A percentile compares a stretch with the other conserved stretches of the same genome.
Conservation (phyloP, 2,888 invertebrate species). For the Thalpophila matura region DNA sequence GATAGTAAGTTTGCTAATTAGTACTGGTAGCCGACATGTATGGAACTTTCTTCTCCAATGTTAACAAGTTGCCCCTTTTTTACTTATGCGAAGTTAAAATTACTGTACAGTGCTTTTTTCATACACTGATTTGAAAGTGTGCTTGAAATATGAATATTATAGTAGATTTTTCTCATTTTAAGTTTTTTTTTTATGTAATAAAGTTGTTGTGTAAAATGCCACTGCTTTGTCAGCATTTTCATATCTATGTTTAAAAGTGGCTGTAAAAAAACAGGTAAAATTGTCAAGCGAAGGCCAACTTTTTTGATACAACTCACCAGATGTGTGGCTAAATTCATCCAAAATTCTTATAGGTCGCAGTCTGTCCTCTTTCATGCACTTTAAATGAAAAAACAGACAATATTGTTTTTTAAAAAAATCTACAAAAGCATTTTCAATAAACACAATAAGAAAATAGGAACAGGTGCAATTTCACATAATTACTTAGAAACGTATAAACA, state of each 20-base stretch:
- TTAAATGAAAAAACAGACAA: neutral
- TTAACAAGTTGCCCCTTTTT: slow-evolving; percentile 59
- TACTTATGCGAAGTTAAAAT: slow-evolving; percentile 51
- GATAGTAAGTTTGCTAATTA: slow-evolving; percentile 76
- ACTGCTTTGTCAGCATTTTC: no score
- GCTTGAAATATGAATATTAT: slow-evolving; percentile 23
- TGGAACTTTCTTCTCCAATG: slow-evolving; percentile 53
- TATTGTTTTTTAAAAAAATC: neutral
- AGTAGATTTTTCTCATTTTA: neutral
- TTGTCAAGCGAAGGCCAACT: no score
- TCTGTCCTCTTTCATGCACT: neutral
- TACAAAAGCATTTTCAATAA: neutral
- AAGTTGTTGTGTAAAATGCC: neutral
- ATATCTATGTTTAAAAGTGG: no score
- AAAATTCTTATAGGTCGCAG: no score
- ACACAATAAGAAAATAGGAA: slow-evolving; percentile 1
- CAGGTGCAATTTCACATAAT: slow-evolving; percentile 27
- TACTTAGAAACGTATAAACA: slow-evolving; percentile 48
- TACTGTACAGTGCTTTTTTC: slow-evolving; percentile 40
- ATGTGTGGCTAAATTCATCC: no score
- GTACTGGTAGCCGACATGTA: slow-evolving; percentile 61
- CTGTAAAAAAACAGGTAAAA: no score
- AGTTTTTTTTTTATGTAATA: neutral
- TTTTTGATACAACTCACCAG: no score
- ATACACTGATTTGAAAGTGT: slow-evolving; percentile 26